These are phyloP conservation scores for Diorhabda carinulata DNA, from an alignment of 1,140 invertebrate genomes.

Conservation along the genomic window DNA sequence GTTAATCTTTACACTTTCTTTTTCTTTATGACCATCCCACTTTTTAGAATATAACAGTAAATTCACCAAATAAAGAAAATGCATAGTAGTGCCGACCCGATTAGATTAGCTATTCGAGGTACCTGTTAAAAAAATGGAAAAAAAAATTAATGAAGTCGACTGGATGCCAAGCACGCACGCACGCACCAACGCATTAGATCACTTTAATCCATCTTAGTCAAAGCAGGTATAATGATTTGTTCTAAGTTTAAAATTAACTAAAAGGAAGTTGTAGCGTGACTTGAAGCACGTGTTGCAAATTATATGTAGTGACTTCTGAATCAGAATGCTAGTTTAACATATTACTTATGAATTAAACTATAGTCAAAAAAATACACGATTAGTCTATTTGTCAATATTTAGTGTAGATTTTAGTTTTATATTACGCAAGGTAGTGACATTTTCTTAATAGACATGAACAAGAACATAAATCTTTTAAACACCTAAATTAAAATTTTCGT, in stretches of 20 bases:
- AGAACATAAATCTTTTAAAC: no score
- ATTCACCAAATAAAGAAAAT: not conserved
- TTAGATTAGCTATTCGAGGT: not conserved
- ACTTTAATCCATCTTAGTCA: not conserved
- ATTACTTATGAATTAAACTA: no score
- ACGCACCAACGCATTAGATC: not conserved
- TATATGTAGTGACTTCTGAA: not conserved
- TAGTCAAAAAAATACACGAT: no score
- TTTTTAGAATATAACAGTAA: not conserved
- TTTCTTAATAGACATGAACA: no score
- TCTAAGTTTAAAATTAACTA: not conserved
- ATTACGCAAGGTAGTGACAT: no score
- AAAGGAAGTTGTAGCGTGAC: not conserved
- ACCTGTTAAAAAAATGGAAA: conserved; percentile 2
- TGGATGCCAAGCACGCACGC: not conserved
- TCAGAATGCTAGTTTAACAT: no score
- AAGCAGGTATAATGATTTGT: not conserved
- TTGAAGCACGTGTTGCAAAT: not conserved
- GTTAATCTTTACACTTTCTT: not conserved
- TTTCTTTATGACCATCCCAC: not conserved
- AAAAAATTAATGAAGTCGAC: conserved; percentile 1
- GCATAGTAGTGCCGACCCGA: not conserved
- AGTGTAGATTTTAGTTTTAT: no score
- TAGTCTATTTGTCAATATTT: no score
- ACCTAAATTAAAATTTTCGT: no score